Conservation (phyloP, 2,797 vertebrate species). For the Acanthis flammea region DNA sequence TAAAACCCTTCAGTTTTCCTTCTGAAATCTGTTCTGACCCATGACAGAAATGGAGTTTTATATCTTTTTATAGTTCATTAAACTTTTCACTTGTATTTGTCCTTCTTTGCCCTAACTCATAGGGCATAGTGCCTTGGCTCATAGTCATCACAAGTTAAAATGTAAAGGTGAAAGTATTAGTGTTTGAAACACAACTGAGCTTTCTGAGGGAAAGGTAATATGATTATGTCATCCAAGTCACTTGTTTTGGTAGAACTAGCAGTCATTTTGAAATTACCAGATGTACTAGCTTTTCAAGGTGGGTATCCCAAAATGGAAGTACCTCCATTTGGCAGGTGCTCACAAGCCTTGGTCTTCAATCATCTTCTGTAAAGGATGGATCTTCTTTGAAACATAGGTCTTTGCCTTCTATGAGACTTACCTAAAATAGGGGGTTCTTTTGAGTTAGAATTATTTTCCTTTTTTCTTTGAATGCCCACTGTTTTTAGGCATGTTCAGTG, state of each 20-base stretch:
- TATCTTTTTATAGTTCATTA: background rate
- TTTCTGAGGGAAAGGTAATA: background rate
- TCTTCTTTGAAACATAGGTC: background rate
- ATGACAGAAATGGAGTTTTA: background rate
- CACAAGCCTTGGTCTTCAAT: background rate
- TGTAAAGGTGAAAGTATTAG: background rate
- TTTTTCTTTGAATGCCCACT: background rate
- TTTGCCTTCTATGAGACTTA: background rate
- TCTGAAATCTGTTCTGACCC: background rate
- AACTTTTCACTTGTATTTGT: background rate
- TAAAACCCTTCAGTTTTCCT: background rate
- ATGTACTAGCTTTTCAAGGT: background rate
- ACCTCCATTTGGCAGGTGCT: background rate
- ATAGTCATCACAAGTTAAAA: background rate
- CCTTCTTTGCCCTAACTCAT: background rate
- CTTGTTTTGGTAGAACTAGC: background rate
- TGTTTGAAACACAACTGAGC: background rate
- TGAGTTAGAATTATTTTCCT: background rate
- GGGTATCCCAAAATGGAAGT: background rate
- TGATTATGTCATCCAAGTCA: background rate
- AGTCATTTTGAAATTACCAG: background rate
- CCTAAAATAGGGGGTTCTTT: accelerated
- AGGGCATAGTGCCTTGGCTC: background rate
- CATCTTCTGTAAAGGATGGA: background rate
- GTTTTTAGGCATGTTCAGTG: background rate